A percentile compares a stretch with the other conserved stretches of the same genome.
These are phyloP conservation scores for Puntigrus tetrazona DNA, from an alignment of 2,113 vertebrate genomes.

Conservation along the genomic window DNA sequence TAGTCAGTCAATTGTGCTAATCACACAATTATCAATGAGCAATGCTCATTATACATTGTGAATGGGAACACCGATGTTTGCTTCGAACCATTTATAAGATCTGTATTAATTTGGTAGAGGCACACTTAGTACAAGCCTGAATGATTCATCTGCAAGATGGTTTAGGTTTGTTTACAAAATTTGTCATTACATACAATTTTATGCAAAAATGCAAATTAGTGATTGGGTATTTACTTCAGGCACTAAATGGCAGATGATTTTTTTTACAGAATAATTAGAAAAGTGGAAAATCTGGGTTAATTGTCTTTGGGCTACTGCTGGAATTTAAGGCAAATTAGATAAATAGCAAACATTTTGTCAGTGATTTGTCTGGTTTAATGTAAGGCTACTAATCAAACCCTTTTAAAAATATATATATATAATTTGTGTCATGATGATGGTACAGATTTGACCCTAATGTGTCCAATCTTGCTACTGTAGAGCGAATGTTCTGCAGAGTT, in stretches of 20 bases:
- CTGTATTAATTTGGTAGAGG: constrained; percentile 42
- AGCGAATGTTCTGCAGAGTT: background rate
- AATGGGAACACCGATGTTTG: constrained; percentile 56
- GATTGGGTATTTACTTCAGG: background rate
- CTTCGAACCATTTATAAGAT: constrained; percentile 50
- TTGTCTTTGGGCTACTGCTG: background rate
- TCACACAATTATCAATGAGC: constrained; percentile 58
- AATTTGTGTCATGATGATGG: background rate
- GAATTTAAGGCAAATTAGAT: background rate
- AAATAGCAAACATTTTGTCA: background rate
- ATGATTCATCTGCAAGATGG: constrained; percentile 19
- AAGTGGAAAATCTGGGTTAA: background rate
- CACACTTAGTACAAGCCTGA: constrained; percentile 56
- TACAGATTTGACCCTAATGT: background rate
- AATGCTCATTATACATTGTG: constrained; percentile 45
- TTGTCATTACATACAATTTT: constrained; percentile 16
- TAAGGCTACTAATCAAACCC: background rate
- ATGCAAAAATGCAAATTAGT: constrained; percentile 27
- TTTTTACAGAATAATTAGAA: constrained; percentile 9
- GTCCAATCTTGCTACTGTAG: background rate
- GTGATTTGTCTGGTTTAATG: background rate
- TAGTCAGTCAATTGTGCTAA: constrained; percentile 58
- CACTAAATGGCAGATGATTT: constrained; percentile 2
- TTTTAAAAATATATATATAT: background rate
- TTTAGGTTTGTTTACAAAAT: constrained; percentile 24